Base-by-base conservation (phyloP, 2,797 vertebrate genomes). In the Hyperoplus lanceolatus region DNA sequence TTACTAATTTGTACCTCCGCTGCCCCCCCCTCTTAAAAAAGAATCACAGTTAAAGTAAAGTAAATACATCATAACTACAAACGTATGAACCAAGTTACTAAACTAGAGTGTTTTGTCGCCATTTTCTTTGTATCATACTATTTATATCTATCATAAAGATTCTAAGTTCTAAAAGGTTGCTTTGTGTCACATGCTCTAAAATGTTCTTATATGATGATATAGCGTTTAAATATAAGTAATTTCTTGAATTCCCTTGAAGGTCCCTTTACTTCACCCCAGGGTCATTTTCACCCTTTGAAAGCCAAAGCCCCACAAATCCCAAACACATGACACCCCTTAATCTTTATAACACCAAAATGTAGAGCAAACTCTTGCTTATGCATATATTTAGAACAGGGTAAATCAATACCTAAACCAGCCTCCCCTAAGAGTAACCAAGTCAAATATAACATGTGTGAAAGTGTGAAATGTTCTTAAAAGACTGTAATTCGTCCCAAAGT, bases 281-380 rank as follows among this genome's bases (percentile, higher is more conserved):
- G 73, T 83, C 85, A 89, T 77, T 83, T 88, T 90, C 53, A 83
- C 75, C 79, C 85, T 87, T 90, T 93, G 86, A 91, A 81, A 86
- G 70, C 67, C 84, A 95, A 94, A 95, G 90, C 92, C 89, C 83
- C 81, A 77, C 71, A 94, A 95, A 95, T 95, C 94, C 94, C 70
- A 82, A 92, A 89, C 94, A 90, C 92, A 95, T 95, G 94, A 96
- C 92, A 90, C 74, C 82, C 74, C 77, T 79, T 92, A 94, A 92
- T 93, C 92, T 90, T 84, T 85, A 87, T 87, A 91, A 91, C 57
- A 89, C 72, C 85, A 83, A 89, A 64, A 87, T 70, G 74, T 74
- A 84, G 64, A 82, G 70, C 46, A 82, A 76, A 67, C 67, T 82
- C 77, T 76, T 77, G 51, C 69, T 70, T 73, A 68, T 74, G 71